phyloP scores from a whole-genome alignment of 2,888 invertebrate genomes.

The Brenthis hecate region DNA sequence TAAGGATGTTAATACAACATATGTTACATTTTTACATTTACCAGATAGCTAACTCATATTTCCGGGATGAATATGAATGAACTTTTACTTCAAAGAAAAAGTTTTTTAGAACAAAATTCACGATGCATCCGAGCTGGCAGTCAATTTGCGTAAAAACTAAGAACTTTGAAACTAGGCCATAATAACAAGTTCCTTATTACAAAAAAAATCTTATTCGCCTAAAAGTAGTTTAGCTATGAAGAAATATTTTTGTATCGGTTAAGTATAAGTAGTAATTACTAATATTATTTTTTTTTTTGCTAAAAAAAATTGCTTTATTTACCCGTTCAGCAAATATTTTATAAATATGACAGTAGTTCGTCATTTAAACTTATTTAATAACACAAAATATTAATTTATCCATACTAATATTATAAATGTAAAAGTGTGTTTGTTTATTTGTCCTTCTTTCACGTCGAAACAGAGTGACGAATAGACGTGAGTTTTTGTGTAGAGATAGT shows the following conservation, averaged over 20 bases:
- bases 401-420: too few species aligned
- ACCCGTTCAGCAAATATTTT: too few species aligned
- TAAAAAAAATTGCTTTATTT: too few species aligned
- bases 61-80: slow-evolving; percentile 33
- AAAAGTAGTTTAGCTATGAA: slow-evolving; percentile 1
- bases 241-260: not conserved
- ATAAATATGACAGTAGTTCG: too few species aligned
- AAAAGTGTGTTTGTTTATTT: too few species aligned
- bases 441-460: too few species aligned
- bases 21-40: slow-evolving; percentile 22
- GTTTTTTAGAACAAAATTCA: slow-evolving; percentile 36
- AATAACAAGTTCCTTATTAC: slow-evolving; percentile 26
- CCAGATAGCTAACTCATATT: slow-evolving; percentile 28
- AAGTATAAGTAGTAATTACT: not conserved
- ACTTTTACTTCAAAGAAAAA: slow-evolving; percentile 34
- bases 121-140: slow-evolving; percentile 34
- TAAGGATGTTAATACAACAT: not conserved
- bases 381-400: too few species aligned
- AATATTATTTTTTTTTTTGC: not conserved
- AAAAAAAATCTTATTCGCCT: slow-evolving; percentile 17
- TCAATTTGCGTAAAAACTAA: slow-evolving; percentile 37
- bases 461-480: too few species aligned
- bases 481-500: too few species aligned
- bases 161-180: slow-evolving; percentile 27
- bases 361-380: too few species aligned